phyloP scores from a whole-genome alignment of 2,797 vertebrate species.

The Rhinophrynus dorsalis region DNA sequence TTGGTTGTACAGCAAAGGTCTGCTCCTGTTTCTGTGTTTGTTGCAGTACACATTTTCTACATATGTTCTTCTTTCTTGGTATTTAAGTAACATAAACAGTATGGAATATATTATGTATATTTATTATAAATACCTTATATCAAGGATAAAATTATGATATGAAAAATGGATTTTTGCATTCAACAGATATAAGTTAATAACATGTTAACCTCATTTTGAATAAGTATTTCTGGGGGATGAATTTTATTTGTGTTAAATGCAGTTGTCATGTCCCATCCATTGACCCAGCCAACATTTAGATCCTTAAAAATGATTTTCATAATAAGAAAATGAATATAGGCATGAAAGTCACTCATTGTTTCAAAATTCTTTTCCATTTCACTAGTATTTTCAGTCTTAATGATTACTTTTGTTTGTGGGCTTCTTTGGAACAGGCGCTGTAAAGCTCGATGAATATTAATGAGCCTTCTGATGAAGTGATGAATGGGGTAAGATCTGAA shows the following conservation, averaged over 20 bases:
- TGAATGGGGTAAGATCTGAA: constrained; percentile 33
- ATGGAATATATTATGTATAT: too few species aligned
- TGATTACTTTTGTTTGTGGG: constrained; percentile 43
- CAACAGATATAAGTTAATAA: constrained; percentile 53
- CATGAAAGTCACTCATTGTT: constrained; percentile 35
- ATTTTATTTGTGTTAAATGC: constrained; percentile 2
- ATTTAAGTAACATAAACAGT: too few species aligned
- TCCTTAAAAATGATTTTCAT: constrained; percentile 48
- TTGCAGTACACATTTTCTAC: too few species aligned
- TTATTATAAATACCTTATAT: too few species aligned
- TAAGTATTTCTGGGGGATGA: neutral
- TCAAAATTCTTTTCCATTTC: neutral
- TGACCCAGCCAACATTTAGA: constrained; percentile 43
- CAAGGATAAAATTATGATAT: too few species aligned
- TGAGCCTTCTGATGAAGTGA: constrained; percentile 41
- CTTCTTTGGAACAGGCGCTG: constrained; percentile 46
- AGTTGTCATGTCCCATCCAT: constrained; percentile 53
- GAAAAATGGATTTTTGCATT: too few species aligned
- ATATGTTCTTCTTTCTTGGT: too few species aligned
- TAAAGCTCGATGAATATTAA: constrained; percentile 31
- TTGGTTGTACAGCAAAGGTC: too few species aligned
- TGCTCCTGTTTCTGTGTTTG: too few species aligned
- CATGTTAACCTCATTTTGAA: constrained; percentile 51
- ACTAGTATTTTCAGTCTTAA: constrained; percentile 51
- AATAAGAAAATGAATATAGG: constrained; percentile 42